Evolutionary conservation across 2,888 invertebrate species (phyloP), one percentile per base, ranked within the genome.

Genomic region (Malthinus seriepunctatus): DNA sequence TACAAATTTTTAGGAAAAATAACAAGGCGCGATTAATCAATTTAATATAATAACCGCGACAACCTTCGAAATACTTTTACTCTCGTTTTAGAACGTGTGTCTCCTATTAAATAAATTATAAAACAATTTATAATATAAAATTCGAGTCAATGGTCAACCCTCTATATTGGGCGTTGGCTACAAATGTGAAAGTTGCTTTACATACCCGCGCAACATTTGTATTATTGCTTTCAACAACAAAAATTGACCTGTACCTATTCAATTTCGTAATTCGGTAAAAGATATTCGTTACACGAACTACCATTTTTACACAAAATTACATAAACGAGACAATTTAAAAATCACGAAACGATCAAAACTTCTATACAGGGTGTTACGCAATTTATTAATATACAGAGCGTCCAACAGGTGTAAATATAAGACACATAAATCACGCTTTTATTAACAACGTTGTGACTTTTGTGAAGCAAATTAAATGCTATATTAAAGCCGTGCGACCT

Each of bases 401-500:
- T 32, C 9, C 9, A 10, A 44, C 10, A 44, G 32, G 32, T 44
- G 31, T 33, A 46, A 46, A 46, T 11, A 11, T 31, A 46, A 37
- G 10, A 37, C 3, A 23, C 23, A 23, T 23, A 23, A 23, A 23
- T 23, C 23, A 23, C 5, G 23, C 5, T 23, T 23, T 23, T 23
- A 23, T 23, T 23, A 23, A 23, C 23, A 5, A 23, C 23, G 23
- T 46, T 46, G 33, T 32, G 10, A 23, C 33, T 32, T 48, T 48
- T 47, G 47, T 47, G 15, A 12, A 14, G 14, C 34, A 35, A n/a
- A 35, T 46, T 11, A 52, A 45, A 32, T 46, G 37, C 34, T 14
- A 14, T 39, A 39, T 58, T 44, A 58, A 49, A 44, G 39, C 53
- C 58, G 58, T 58, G 53, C 32, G 58, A 58, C 58, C 58, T 58